Conservation (phyloP, 2,888 invertebrate genomes). For the Branchipolynoe longqiensis region DNA sequence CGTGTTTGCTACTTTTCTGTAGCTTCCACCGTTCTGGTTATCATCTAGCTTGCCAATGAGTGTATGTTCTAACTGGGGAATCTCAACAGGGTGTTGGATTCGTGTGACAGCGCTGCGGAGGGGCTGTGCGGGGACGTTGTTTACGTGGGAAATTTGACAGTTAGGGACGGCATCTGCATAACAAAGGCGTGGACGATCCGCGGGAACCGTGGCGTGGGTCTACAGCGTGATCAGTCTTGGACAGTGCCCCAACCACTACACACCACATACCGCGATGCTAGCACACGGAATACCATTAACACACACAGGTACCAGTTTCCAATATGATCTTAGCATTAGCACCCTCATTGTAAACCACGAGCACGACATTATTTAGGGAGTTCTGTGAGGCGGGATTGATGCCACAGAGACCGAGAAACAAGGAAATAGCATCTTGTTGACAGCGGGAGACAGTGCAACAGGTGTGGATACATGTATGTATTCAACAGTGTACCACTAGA, state of each 20-base stretch:
- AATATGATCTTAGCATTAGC: too few relatives aligned
- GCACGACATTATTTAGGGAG: too few relatives aligned
- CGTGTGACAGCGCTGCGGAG: background rate
- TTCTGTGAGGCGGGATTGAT: too few relatives aligned
- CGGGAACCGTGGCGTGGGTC: conserved; percentile 36
- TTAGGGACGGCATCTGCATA: conserved; percentile 50
- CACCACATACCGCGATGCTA: too few relatives aligned
- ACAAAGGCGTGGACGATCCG: conserved; percentile 52
- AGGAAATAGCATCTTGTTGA: conserved; percentile 7
- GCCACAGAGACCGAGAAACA: background rate
- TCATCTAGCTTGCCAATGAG: background rate
- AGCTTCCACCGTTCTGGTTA: background rate
- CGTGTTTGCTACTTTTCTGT: conserved; percentile 2
- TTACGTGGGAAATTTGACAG: conserved; percentile 52
- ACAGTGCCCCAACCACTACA: background rate
- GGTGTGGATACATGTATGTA: background rate
- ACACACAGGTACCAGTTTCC: too few relatives aligned
- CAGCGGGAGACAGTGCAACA: background rate
- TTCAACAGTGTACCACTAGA: background rate
- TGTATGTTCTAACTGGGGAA: background rate
- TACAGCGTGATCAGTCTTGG: background rate
- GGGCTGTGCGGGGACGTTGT: background rate
- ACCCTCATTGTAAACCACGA: too few relatives aligned
- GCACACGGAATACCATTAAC: too few relatives aligned
- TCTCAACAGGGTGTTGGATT: background rate